Evolutionary conservation across 2,797 vertebrate genomes (phyloP).

Genomic region (Lycodopsis pacificus): DNA sequence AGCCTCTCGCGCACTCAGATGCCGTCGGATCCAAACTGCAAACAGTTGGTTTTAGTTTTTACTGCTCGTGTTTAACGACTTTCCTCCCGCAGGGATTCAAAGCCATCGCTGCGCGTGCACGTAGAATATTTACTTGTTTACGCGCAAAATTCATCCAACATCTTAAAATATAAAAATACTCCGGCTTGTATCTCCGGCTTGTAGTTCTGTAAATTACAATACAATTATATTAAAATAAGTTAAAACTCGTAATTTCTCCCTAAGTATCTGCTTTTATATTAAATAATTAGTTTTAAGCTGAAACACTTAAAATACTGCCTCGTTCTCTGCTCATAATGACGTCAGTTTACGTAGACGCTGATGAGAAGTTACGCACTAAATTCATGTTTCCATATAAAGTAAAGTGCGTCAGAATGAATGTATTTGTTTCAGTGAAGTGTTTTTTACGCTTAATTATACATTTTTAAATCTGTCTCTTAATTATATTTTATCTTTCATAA

Average conservation of each 20-base stretch:
- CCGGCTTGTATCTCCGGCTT: no score
- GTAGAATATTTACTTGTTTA: conserved; percentile 15
- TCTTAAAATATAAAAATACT: not conserved
- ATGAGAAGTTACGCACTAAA: not conserved
- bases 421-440: no score
- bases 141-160: not conserved
- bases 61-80: conserved; percentile 55
- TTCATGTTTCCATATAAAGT: not conserved
- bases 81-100: conserved; percentile 31
- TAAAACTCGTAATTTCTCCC: accelerated
- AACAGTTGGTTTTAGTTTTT: conserved; percentile 62
- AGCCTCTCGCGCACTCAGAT: conserved; percentile 6
- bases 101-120: not conserved
- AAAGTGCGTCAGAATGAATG: not conserved
- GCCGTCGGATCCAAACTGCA: conserved; percentile 46
- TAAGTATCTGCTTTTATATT: not conserved
- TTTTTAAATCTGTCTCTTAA: not conserved
- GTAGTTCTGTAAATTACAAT: not conserved
- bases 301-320: no score
- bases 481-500: not conserved
- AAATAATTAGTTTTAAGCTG: not conserved
- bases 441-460: not conserved
- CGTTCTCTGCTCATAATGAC: not conserved
- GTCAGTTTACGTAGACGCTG: no score
- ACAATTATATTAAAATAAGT: not conserved